Percentiles rank a stretch among this genome's conserved stretches.
phyloP scores from a whole-genome alignment of 2,888 invertebrate species.

The Tanypteryx hageni region DNA sequence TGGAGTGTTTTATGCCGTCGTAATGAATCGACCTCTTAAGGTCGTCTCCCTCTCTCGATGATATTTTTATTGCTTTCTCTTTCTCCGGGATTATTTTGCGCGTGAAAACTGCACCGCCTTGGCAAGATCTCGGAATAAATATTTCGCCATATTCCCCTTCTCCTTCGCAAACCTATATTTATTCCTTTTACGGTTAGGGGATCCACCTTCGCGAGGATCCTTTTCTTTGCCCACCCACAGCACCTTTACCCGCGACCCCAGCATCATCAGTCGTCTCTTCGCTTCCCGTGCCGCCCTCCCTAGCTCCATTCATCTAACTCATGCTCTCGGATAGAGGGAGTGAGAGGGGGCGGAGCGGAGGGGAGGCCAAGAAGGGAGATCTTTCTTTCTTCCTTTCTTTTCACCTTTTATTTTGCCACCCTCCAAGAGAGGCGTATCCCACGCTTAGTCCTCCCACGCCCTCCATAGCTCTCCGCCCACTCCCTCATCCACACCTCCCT shows the following conservation, averaged over 20 bases:
- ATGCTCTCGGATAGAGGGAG: neutral
- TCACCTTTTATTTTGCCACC: slow-evolving; percentile 17
- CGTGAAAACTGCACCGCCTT: neutral
- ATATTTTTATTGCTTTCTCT: neutral
- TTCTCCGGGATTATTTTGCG: neutral
- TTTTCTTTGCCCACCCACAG: slow-evolving; percentile 13
- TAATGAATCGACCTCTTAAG: neutral
- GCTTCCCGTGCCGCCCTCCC: neutral
- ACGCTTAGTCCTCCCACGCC: slow-evolving; percentile 35
- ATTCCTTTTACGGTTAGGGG: slow-evolving; percentile 39
- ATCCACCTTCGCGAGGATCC: neutral
- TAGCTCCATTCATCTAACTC: slow-evolving; percentile 47
- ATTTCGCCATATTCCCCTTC: neutral
- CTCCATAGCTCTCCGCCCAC: slow-evolving; percentile 15
- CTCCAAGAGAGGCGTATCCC: slow-evolving; percentile 7
- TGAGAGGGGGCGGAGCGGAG: neutral
- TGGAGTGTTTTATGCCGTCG: no score
- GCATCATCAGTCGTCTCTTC: slow-evolving; percentile 52
- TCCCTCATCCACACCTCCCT: slow-evolving; percentile 6
- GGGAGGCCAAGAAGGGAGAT: neutral
- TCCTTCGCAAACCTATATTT: slow-evolving; percentile 33
- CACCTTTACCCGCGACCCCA: slow-evolving; percentile 37
- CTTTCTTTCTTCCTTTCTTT: no score
- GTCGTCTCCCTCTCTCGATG: neutral
- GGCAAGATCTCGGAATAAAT: neutral